Evolutionary conservation across 1,140 invertebrate genomes (phyloP), one percentile per base, ranked within the genome.

Genomic region (Cotesia chilonis): DNA sequence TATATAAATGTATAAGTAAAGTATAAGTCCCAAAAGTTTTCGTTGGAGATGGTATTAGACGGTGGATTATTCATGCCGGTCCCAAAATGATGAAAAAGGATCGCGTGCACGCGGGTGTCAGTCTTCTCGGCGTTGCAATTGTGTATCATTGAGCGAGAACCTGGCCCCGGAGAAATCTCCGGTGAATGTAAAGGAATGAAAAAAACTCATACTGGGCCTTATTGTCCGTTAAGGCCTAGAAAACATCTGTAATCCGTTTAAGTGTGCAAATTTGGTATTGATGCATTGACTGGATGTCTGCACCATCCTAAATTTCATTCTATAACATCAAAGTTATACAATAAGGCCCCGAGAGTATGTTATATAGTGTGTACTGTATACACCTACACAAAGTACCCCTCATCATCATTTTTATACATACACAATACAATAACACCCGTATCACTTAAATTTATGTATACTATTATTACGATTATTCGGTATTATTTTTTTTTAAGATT

Each of bases 201-300:
- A 64, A 14, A 10, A 72, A 5, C 37, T 41, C 35, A 3, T 59
- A 20, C 41, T 57, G 64, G 64, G 61, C 35, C 38, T 66, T 59
- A 68, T 68, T 72, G 54, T 69, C 54, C 64, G 36, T 51, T 55
- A 55, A 63, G 72, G 71, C 65, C 72, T 65, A 77, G 82, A 84
- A 76, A 85, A 86, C 84, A 86, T 85, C 84, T 85, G 85, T 85
- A 86, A 85, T 86, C 85, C 83, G 83, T 86, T 86, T 86, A 86
- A 78, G 80, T 84, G 83, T 84, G 85, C 85, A 84, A 86, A 86
- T 86, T 86, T 83, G 66, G 78, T 75, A 84, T 86, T 85, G 79
- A 85, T 69, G 69, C 67, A 73, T 76, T 76, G 71, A 61, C 65
- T 68, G 52, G 10, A 66, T 72, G 65, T 72, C 71, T 67, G 68